Base-by-base conservation (phyloP, 2,888 invertebrate species). In the Cerastoderma edule region DNA sequence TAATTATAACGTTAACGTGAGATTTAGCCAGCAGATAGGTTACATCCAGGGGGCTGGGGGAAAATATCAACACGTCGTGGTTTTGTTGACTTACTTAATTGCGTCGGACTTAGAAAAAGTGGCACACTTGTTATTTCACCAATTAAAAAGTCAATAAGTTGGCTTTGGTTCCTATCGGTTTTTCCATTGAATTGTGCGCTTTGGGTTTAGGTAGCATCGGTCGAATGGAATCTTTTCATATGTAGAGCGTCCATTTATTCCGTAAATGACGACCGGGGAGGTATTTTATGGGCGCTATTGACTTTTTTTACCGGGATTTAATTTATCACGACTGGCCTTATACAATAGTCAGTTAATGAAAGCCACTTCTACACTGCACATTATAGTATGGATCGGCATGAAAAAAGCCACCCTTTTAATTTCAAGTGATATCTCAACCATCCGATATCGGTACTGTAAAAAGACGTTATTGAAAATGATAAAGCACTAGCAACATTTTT, bases 131-230 rank as follows among this genome's bases (percentile, higher is more conserved):
- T 60, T 60, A 6, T 22, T 33, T 24, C n/a, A 33, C 32, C 60
- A 60, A 60, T 60, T 60, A 60, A 60, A 60, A 60, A 22, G 39
- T 60, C 60, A 60, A 60, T 60, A 60, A 3, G 16, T 24, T n/a
- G 33, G 22, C 35, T 33, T 60, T 35, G 35, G 60, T 60, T 60
- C 39, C 24, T n/a, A 60, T 60, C 39, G 60, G 30, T 22, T 60
- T 22, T n/a, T n/a, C 35, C 39, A 60, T 60, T 39, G 60, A 60
- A 57, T 33, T 28, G 16, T 8, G 4, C n/a, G 53, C 22, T 53
- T 53, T 19, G 53, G 53, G 27, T 53, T 24, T 27, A 53, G 53
- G 27, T 22, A 24, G 53, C 24, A 6, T 53, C 27, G 13, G 10
- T 53, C 27, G 53, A 53, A 53, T 27, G 27, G 53, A 24, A 24